Evolutionary conservation across 1,140 invertebrate species (phyloP), one percentile per base, ranked within the genome.

Genomic region (Trichomalopsis sarcophagae): DNA sequence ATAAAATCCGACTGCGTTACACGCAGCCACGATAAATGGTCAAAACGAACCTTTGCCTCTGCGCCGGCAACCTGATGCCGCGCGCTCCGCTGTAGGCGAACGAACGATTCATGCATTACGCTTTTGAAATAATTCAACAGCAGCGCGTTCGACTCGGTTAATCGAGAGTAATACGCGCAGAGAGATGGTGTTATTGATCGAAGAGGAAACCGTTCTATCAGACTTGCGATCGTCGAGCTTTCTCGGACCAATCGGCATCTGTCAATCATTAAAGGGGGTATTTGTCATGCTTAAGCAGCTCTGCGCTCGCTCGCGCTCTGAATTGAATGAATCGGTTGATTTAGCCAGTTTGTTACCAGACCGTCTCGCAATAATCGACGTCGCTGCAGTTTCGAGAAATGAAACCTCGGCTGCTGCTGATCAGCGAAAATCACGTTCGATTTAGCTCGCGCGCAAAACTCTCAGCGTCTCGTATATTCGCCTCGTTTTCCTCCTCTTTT

Each of bases 41-140:
- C 47, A 69, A 80, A 69, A 44, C 27, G 30, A 62, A 13, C 62
- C 62, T 80, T 80, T 68, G 78, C 11, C 5, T 3, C n/a, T 77
- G 2, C 17, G 75, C 11, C 1, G 66, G 17, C 66, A 27, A 27
- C 6, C 66, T 11, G 21, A 36, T 36, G 33, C 33, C 5, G 5
- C 5, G 33, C 5, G 33, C 33, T 36, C 33, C 5, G 33, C 33
- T 36, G 4, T 36, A 3, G 0, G 33, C 33, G 33, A 36, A 36
- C 33, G 5, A 36, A 36, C 5, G 33, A 36, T 36, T 36, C 33
- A 36, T 36, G 5, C 33, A 36, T 36, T 36, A 4, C 33, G 33
- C 33, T 6, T 36, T 36, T 36, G 33, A 36, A 36, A 36, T 36
- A 4, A 36, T 36, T 36, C 33, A 36, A 36, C 33, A 36, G 33